Evolutionary conservation across 1,140 invertebrate genomes (phyloP).

Genomic region (Calephelis virginiensis): DNA sequence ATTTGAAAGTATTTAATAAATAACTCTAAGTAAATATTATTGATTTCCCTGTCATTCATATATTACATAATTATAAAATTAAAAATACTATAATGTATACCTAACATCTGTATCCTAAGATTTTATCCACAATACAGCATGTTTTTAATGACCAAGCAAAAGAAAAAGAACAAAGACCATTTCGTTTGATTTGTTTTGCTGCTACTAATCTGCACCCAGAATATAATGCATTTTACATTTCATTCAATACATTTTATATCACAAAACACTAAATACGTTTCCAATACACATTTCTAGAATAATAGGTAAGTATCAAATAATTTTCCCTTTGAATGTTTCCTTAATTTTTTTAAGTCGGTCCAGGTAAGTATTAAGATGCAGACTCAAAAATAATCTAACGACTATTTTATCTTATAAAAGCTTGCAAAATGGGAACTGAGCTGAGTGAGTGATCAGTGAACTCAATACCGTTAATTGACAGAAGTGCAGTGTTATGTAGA

Average conservation of each 20-base stretch:
- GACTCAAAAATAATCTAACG: conserved; percentile 37
- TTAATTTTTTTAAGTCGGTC: conserved; percentile 24
- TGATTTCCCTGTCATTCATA: too few relatives aligned
- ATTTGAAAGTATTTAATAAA: too few relatives aligned
- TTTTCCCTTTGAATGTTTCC: conserved; percentile 11
- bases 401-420: conserved; percentile 65
- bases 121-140: too few relatives aligned
- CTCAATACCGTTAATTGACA: conserved; percentile 43
- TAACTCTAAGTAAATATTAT: too few relatives aligned
- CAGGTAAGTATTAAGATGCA: conserved; percentile 46
- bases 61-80: too few relatives aligned
- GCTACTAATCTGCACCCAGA: too few relatives aligned
- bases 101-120: too few relatives aligned
- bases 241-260: too few relatives aligned
- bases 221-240: background rate
- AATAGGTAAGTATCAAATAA: conserved; percentile 52
- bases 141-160: too few relatives aligned
- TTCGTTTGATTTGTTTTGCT: too few relatives aligned
- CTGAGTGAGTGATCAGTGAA: conserved; percentile 60
- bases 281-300: conserved; percentile 2
- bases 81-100: too few relatives aligned
- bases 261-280: background rate
- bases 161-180: too few relatives aligned
- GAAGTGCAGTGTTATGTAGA: conserved; percentile 57
- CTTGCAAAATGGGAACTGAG: conserved; percentile 72